Percentiles rank a stretch among this genome's conserved stretches.
Conservation (phyloP, 1,140 invertebrate genomes). For the Drosophila paulistorum region DNA sequence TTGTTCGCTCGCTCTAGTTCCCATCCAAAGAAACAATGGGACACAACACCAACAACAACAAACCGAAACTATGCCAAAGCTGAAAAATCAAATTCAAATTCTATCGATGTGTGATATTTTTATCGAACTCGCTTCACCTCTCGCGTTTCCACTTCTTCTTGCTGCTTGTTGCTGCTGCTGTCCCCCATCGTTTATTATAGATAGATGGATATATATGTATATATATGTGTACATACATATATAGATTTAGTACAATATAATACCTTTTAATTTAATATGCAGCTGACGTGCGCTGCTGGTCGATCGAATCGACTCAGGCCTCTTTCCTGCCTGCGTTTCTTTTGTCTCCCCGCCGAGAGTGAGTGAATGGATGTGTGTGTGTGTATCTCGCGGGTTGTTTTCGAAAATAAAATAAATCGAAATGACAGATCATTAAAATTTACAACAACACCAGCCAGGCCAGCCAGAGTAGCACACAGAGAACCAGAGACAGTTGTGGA, state of each 20-base stretch:
- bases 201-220: background rate
- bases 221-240: constrained; percentile 21
- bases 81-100: constrained; percentile 68
- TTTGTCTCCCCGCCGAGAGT: constrained; percentile 43
- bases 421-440: constrained; percentile 83
- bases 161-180: background rate
- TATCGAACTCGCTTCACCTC: constrained; percentile 54
- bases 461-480: constrained; percentile 35
- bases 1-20: constrained; percentile 72
- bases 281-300: constrained; percentile 70
- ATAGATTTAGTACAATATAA: constrained; percentile 79
- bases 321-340: constrained; percentile 35
- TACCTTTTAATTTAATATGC: constrained; percentile 83
- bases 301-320: background rate
- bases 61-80: constrained; percentile 61
- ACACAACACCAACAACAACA: background rate
- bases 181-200: background rate
- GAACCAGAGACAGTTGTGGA: constrained; percentile 50
- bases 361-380: background rate
- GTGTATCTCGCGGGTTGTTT: constrained; percentile 47
- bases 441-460: constrained; percentile 63
- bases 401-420: constrained; percentile 82
- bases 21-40: constrained; percentile 60
- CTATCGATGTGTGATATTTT: constrained; percentile 79
- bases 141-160: too few species aligned